These are phyloP conservation scores for Leucopsar rothschildi DNA, from an alignment of 2,113 vertebrate species.

Conservation along the genomic window DNA sequence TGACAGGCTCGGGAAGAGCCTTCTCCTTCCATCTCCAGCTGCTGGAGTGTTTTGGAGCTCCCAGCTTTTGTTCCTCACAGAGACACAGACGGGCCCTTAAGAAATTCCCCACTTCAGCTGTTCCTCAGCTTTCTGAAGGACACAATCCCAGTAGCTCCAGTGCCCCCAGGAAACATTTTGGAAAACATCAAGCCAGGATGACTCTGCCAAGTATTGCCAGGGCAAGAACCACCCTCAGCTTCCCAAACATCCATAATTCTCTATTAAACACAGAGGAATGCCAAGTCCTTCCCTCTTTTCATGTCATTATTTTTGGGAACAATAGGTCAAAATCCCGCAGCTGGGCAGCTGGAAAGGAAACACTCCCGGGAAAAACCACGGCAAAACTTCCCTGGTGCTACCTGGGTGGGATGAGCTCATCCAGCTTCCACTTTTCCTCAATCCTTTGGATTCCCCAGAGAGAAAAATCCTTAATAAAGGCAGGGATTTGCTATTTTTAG, in stretches of 20 bases:
- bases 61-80: fast-evolving
- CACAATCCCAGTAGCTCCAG: neutral
- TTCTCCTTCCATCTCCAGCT: neutral
- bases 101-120: neutral
- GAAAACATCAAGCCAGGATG: neutral
- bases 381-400: neutral
- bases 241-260: neutral
- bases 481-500: neutral
- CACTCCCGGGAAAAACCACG: fast-evolving
- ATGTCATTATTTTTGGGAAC: neutral
- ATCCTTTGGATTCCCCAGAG: neutral
- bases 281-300: neutral
- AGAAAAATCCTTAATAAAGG: neutral
- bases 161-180: neutral
- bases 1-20: constrained; percentile 20
- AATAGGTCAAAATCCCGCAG: neutral
- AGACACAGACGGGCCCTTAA: neutral
- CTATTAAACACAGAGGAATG: neutral
- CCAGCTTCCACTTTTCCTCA: neutral
- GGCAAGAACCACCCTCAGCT: neutral
- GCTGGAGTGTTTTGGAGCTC: fast-evolving
- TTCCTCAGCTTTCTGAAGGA: neutral
- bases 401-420: neutral
- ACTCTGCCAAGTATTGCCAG: neutral
- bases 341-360: neutral